A percentile compares a stretch with the other conserved stretches of the same genome.
Conservation (phyloP, 1,140 invertebrate genomes). For the Cydia splendana region DNA sequence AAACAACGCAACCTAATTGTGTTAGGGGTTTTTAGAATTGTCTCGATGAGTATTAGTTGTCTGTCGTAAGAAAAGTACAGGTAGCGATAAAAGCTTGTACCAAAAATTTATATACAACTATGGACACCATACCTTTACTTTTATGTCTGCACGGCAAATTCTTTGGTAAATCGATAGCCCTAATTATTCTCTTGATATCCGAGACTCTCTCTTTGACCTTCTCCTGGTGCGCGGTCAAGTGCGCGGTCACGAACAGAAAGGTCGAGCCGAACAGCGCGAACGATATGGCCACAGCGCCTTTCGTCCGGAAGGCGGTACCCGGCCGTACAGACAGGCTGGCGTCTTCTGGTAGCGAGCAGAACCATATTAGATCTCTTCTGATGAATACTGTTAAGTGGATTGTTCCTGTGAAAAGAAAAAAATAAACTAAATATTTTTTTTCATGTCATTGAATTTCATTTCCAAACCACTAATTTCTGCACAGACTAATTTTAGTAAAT, state of each 20-base stretch:
- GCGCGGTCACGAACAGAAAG: constrained; percentile 95
- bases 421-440: not conserved
- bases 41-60: too few relatives aligned
- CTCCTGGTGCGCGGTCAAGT: constrained; percentile 94
- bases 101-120: not conserved
- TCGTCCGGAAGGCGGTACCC: constrained; percentile 93
- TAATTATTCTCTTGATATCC: constrained; percentile 92
- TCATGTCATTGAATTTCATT: too few relatives aligned
- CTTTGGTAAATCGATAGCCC: constrained; percentile 92
- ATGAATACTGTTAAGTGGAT: constrained; percentile 93
- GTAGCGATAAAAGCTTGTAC: too few relatives aligned
- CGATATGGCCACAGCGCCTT: constrained; percentile 94
- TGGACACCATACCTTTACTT: constrained; percentile 83
- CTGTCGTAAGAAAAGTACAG: too few relatives aligned
- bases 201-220: constrained; percentile 92
- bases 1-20: too few relatives aligned
- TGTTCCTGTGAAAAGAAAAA: constrained; percentile 83
- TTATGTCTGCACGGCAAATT: constrained; percentile 87
- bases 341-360: constrained; percentile 94
- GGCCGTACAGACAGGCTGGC: constrained; percentile 92
- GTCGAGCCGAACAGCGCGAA: constrained; percentile 96
- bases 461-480: too few relatives aligned
- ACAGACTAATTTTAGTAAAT: too few relatives aligned
- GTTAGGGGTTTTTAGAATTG: too few relatives aligned
- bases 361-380: constrained; percentile 95